Base-by-base conservation (phyloP, 2,888 invertebrate genomes). In the Drosophila neonasuta region DNA sequence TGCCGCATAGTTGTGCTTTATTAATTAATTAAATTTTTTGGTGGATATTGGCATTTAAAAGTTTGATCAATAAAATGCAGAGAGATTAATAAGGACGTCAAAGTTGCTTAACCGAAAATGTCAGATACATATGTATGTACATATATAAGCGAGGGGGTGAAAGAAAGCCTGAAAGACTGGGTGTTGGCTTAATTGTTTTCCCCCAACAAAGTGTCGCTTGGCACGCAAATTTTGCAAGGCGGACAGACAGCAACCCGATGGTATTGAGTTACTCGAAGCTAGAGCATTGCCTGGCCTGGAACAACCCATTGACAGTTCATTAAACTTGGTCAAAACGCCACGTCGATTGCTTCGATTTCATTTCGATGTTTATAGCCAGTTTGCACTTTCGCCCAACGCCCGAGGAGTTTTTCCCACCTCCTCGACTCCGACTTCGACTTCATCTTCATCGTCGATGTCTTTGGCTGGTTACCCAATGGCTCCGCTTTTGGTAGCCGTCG, bases 21-120 rank as follows among this genome's bases (percentile, higher is more conserved):
- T 86, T 82, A 86, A 82, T 82, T 82, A 82, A 87, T 83, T 73
- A 32, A 79, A 63, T 79, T 58, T 58, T 74, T 24, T 0, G 24
- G 24, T 34, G 62, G 34, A 34, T 45, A 34, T 74, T 74, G 62
- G 46, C 65, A 85, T 80, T 83, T 59, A 67, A 77, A 84, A 88
- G 88, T 88, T 88, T 89, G 88, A 89, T 88, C 88, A 80, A 88
- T 89, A 89, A 72, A 71, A 74, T 79, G 73, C 54, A 54, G 32
- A 32, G 32, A 51, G 57, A 86, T 85, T 85, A 82, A 81, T 80
- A 77, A 85, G 30, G 17, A 58, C n/a, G 49, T 59, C 54, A 62
- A 67, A 45, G 44, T 30, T n/a, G 44, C 13, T 59, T 60, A 60
- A 56, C 46, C 15, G 36, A 44, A 36, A 59, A 54, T 41, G 50